These are phyloP conservation scores for Pangasianodon hypophthalmus DNA, from an alignment of 2,113 vertebrate genomes.

Conservation along the genomic window DNA sequence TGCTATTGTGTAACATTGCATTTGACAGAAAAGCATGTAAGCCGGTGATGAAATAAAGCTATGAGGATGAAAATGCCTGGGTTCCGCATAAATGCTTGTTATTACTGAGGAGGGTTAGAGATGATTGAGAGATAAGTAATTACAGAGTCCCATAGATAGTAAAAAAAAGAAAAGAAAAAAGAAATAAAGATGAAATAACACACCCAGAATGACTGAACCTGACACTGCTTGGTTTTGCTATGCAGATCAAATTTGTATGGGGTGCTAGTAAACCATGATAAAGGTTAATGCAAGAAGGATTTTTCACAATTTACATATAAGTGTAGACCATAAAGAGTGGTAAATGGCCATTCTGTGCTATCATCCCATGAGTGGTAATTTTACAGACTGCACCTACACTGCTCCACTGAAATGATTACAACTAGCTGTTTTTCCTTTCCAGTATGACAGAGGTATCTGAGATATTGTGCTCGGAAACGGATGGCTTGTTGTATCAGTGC, in stretches of 20 bases:
- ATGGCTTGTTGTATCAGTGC: conserved; percentile 54
- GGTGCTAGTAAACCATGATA: conserved; percentile 2
- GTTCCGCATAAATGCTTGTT: neutral
- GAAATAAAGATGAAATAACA: conserved; percentile 5
- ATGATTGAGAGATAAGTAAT: conserved; percentile 16
- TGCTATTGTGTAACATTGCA: conserved; percentile 17
- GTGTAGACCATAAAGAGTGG: conserved; percentile 39
- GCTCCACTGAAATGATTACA: conserved; percentile 46
- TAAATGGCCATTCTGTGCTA: conserved; percentile 39
- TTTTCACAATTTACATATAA: conserved; percentile 44
- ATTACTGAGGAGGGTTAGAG: conserved; percentile 1
- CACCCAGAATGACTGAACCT: neutral
- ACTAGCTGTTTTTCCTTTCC: conserved; percentile 49
- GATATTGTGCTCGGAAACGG: conserved; percentile 50
- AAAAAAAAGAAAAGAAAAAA: neutral
- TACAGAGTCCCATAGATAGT: conserved; percentile 11
- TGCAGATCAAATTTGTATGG: conserved; percentile 34
- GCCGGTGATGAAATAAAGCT: conserved; percentile 23
- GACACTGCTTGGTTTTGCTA: conserved; percentile 32
- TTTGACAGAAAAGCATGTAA: neutral
- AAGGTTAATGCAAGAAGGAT: conserved; percentile 28
- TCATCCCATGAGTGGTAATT: conserved; percentile 14
- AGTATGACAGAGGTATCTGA: conserved; percentile 51
- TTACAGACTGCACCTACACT: conserved; percentile 40
- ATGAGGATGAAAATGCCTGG: neutral